Base-by-base conservation (phyloP, 2,113 vertebrate genomes). In the Prolemur simus region DNA sequence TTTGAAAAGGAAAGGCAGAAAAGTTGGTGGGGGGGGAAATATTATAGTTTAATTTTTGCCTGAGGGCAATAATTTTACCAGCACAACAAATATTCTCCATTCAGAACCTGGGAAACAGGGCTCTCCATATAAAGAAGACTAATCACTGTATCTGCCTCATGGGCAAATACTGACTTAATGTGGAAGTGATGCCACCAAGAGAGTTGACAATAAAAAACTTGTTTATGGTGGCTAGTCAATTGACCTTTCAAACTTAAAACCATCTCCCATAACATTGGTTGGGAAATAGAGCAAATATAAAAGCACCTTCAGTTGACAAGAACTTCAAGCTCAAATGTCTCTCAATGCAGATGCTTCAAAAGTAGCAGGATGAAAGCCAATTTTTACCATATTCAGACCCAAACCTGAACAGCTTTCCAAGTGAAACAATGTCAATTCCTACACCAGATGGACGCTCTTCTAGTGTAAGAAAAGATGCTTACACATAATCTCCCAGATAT, bases 1-100 rank as follows among this genome's bases (percentile, higher is more conserved):
- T 97, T 74, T 88, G 6, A 97, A 81, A 7, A 96, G 54, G 83
- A 95, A 80, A 91, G 60, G 45, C 29, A 97, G 45, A 91, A 63
- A 90, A 60, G 15, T n/a, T n/a, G n/a, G n/a, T 3, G 1, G 42
- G 8, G 5, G 25, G 12, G 5, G 7, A 64, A 60, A 74, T 23
- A 73, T 23, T 39, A 45, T 29, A 52, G 29, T 49, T 68, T 87
- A 42, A 18, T 74, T 87, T 87, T 95, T 63, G 80, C 86, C 74
- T 69, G 8, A 87, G 21, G 64, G 66, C 58, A 96, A 56, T 85
- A 63, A 63, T 69, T 89, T 63, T 76, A 87, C 23, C 54, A 89
- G 37, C 27, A 87, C 15, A 74, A 89, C 27, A 92, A 94, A 89
- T 68, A 96, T 42, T 84, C 47, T 90, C 63, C 92, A 49, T 84